Evolutionary conservation across 2,113 vertebrate species (phyloP).

Genomic region (Muntiacus reevesi): DNA sequence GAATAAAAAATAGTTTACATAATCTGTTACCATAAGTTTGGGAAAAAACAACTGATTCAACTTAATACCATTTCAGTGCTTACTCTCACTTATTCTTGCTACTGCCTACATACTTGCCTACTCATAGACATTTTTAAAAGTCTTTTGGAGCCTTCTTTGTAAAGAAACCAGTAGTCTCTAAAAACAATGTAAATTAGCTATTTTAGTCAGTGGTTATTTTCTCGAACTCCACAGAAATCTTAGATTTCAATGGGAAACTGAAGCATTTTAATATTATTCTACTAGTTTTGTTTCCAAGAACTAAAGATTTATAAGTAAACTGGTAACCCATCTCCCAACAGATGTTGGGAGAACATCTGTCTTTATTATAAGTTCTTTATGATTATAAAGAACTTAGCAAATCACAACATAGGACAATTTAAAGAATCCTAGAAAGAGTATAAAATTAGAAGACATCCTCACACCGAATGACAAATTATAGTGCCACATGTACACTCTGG

Average conservation of each 20-base stretch:
- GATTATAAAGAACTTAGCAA: not conserved
- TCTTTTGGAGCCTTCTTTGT: slow-evolving; percentile 51
- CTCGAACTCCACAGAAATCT: not conserved
- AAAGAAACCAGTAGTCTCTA: slow-evolving; percentile 46
- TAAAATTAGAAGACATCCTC: not conserved
- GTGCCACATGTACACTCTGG: slow-evolving; percentile 66
- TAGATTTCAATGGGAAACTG: not conserved
- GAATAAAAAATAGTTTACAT: slow-evolving; percentile 26
- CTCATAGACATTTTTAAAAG: slow-evolving; percentile 49
- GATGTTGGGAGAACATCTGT: not conserved
- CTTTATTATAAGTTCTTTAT: not conserved
- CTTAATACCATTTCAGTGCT: not conserved
- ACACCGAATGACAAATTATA: not conserved
- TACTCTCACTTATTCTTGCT: slow-evolving; percentile 35
- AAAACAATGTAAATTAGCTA: slow-evolving; percentile 41
- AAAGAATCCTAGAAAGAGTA: not conserved
- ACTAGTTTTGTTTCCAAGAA: not conserved
- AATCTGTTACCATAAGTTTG: slow-evolving; percentile 27
- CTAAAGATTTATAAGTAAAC: not conserved
- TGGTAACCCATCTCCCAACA: not conserved
- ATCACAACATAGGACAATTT: not conserved
- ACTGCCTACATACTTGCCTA: slow-evolving; percentile 52
- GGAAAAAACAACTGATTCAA: slow-evolving; percentile 28
- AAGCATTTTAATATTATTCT: slow-evolving; percentile 20
- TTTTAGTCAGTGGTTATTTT: slow-evolving; percentile 17